phyloP scores from a whole-genome alignment of 2,888 invertebrate species.

The Lottia scabra region DNA sequence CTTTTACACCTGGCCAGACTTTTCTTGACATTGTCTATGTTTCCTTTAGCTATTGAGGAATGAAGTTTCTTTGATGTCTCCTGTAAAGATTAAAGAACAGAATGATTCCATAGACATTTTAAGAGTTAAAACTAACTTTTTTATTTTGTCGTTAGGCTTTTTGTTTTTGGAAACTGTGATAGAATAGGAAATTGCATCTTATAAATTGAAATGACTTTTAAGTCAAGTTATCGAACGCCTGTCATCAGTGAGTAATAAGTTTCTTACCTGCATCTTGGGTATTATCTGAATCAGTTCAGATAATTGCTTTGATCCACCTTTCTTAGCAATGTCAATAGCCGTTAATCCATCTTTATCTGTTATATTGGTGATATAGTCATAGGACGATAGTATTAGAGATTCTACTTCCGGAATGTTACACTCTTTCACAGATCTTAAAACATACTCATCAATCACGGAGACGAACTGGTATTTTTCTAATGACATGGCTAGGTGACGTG shows the following conservation, averaged over 20 bases:
- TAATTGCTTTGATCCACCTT: constrained; percentile 44
- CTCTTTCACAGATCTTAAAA: constrained; percentile 40
- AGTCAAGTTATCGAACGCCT: background rate
- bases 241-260: constrained; percentile 9
- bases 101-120: too few species aligned
- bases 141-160: too few species aligned
- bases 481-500: constrained; percentile 42
- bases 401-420: constrained; percentile 50
- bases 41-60: constrained; percentile 48
- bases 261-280: constrained; percentile 34
- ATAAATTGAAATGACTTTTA: too few species aligned
- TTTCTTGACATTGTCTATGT: constrained; percentile 47
- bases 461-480: constrained; percentile 40
- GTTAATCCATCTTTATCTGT: constrained; percentile 32
- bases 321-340: constrained; percentile 38
- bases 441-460: constrained; percentile 45
- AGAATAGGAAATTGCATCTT: too few species aligned
- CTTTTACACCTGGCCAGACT: constrained; percentile 47
- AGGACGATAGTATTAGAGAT: constrained; percentile 55
- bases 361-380: constrained; percentile 61
- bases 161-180: too few species aligned
- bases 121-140: too few species aligned
- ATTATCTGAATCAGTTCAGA: constrained; percentile 35
- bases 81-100: constrained; percentile 37
- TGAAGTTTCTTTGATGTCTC: constrained; percentile 50